Evolutionary conservation across 2,113 vertebrate species (phyloP).

Genomic region (Psophia crepitans): DNA sequence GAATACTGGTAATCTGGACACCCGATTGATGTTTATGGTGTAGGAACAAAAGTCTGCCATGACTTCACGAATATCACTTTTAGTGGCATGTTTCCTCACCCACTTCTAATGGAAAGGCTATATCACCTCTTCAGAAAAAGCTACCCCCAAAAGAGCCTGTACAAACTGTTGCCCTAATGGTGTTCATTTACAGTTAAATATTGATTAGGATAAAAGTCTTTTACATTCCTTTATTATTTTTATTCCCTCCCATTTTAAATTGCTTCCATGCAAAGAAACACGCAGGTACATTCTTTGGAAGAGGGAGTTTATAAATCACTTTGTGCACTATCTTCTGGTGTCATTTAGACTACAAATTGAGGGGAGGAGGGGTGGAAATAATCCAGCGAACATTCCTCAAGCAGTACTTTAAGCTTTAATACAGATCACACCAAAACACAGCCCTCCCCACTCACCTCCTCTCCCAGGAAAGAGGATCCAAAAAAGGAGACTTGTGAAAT

Average conservation of each 20-base stretch:
- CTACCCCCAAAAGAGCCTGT: background rate
- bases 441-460: background rate
- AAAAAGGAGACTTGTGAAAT: background rate
- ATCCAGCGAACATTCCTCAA: background rate
- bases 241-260: background rate
- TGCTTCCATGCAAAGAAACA: background rate
- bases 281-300: background rate
- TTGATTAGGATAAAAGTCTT: background rate
- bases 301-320: background rate
- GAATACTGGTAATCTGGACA: background rate
- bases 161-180: background rate
- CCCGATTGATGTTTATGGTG: background rate
- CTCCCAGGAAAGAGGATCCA: background rate
- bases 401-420: background rate
- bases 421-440: background rate
- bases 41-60: background rate
- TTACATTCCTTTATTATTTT: background rate
- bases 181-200: background rate
- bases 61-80: background rate
- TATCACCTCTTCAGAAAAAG: background rate
- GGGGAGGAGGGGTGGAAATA: rapidly evolving
- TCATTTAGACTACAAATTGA: background rate
- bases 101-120: background rate
- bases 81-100: background rate
- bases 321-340: background rate